Evolutionary conservation across 2,888 invertebrate species (phyloP), one percentile per base, ranked within the genome.

Genomic region (Andrena flavipes): DNA sequence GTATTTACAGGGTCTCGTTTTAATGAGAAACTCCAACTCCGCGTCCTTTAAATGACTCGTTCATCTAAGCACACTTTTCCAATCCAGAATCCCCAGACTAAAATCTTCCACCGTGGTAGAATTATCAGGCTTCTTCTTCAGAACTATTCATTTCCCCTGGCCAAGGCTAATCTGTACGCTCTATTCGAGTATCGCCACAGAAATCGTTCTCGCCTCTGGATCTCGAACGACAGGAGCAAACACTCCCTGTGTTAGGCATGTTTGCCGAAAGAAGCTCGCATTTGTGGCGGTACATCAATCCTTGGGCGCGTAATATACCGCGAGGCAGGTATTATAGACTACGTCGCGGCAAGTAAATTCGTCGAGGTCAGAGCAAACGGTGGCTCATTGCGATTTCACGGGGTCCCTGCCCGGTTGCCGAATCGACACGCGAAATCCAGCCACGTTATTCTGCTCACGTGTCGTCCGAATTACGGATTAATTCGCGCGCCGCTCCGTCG

Each of bases 401-500:
- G 20, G 30, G 77, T 16, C 3, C 35, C 20, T 56, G 56, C 35
- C 23, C 51, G 48, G 48, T 56, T 62, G 74, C 71, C 64, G 68
- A 76, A 80, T 80, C 54, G 74, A 65, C 62, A 74, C 69, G 78
- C 65, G 65, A 77, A 71, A 79, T 73, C 71, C 62, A 20, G 26
- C 30, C 72, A 62, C 59, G 72, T 71, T 80, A 84, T 88, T 86
- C 75, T 29, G 13, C 54, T 68, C 84, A 82, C 88, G 86, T 75
- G 71, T 84, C 74, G 67, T 70, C 69, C 74, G 84, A 89, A 88
- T 86, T 86, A 74, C 86, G 81, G 81, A 87, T 88, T 89, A 89
- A 90, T 89, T 87, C 83, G 64, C 65, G 59, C 51, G 4, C 65
- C 16, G 13, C 42, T 33, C 49, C 49, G 13, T 30, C 63, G 33